Evolutionary conservation across 2,113 vertebrate species (phyloP), one percentile per base, ranked within the genome.

Genomic region (Syngnathus floridae): DNA sequence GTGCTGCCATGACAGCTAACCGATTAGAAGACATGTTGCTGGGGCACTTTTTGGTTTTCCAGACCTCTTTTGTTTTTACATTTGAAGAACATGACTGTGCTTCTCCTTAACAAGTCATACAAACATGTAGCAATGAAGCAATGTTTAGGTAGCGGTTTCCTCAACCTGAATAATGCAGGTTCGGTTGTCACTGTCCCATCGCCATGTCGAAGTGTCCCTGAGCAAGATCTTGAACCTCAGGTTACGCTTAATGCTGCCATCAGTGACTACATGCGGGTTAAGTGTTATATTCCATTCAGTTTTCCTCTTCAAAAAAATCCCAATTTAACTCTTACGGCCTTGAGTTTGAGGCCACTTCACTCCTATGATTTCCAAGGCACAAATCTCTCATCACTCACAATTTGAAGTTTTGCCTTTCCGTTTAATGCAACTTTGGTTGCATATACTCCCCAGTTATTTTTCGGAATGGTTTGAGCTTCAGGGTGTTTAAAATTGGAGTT

Each of bases 21-120:
- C 65, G 70, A 76, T 9, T 65, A 80, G 64, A 82, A 82, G 81
- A 86, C 82, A 78, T 88, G 86, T 81, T 87, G 70, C 76, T 19
- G 37, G 69, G 74, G 73, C 66, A 67, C 74, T 72, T 69, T 52
- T 59, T 62, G 74, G 70, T 74, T 71, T 69, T 65, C 62, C 63
- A 40, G 69, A 72, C 54, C 61, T 64, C 70, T 37, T 62, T 38
- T 78, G 81, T 82, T 75, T 51, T 59, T 73, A 40, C 79, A 80
- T 75, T 75, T 71, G 65, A 79, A 81, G 76, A 73, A 78, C 52
- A 37, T 61, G 19, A 60, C 79, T 84, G 85, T 37, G 16, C 56
- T 58, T 14, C 65, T 22, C 59, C 38, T 66, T 43, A 38, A 14
- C 21, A 13, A 31, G 21, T 54, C 22, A 54, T 31, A 31, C 26